Evolutionary conservation across 2,888 invertebrate species (phyloP).

Genomic region (Agrotis puta): DNA sequence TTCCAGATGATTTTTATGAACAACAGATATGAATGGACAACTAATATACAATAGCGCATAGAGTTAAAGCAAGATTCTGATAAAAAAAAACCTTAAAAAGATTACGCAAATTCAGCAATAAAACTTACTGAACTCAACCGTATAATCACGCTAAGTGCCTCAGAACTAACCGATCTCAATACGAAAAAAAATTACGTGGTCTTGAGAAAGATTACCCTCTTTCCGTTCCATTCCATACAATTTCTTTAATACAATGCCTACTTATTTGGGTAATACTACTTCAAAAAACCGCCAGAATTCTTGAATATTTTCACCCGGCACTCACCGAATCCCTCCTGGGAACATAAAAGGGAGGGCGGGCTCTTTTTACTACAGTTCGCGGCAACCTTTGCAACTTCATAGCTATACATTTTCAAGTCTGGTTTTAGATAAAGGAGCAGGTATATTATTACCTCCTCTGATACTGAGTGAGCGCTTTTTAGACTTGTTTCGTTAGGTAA

Average conservation of each 20-base stretch:
- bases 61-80: background rate
- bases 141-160: constrained; percentile 54
- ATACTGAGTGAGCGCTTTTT: constrained; percentile 47
- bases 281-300: constrained; percentile 70
- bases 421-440: constrained; percentile 67
- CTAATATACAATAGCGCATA: background rate
- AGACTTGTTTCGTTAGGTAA: constrained; percentile 7
- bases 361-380: constrained; percentile 69
- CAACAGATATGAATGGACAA: background rate
- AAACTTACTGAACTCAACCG: constrained; percentile 13
- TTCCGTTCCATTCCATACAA: constrained; percentile 52
- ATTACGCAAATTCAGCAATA: constrained; percentile 19
- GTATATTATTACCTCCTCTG: constrained; percentile 57
- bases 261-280: constrained; percentile 65
- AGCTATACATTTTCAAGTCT: constrained; percentile 69
- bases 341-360: constrained; percentile 72
- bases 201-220: constrained; percentile 55
- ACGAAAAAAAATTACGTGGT: constrained; percentile 36
- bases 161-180: constrained; percentile 51
- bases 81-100: constrained; percentile 6
- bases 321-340: constrained; percentile 70
- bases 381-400: constrained; percentile 71
- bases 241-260: constrained; percentile 63
- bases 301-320: constrained; percentile 75
- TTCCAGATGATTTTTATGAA: too few species aligned